Base-by-base conservation (phyloP, 2,797 vertebrate genomes). In the Bovichtus diacanthus region DNA sequence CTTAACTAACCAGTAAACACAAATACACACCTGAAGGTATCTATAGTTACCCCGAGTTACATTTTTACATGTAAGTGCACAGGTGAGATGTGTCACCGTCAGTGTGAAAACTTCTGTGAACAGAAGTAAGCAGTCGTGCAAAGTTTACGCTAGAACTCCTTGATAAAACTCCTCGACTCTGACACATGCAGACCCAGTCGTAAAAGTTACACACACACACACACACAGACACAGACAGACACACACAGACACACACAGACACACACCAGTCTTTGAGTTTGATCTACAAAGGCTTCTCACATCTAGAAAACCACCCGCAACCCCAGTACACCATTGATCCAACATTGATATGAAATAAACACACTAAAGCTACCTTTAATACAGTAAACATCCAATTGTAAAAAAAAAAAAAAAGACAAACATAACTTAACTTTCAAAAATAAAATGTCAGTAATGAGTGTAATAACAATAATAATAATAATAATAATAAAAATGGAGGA, bases 241-340 rank as follows among this genome's bases (percentile, higher is more conserved):
- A 78, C 83, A 82, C 5, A 58, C 56, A 76, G 0, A 64, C 21
- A 66, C 29, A 77, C 38, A 51, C 25, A 29, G 53, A 16, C 53
- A 51, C 79, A 85, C 82, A 90, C 78, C 76, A 63, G 85, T 87
- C 88, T 87, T 90, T 4, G 76, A 87, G 82, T 85, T 92, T 91
- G 90, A 90, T 93, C 92, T 70, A 70, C 87, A 89, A 93, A 90
- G 80, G 86, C 87, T 76, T 79, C 91, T 88, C 72, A 77, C 50
- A 71, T 78, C 78, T 87, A 85, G 58, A 81, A 76, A 85, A 82
- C 27, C 76, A 81, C 82, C 88, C 86, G 75, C 60, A 76, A 89
- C 25, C 87, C 90, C 83, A 78, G 59, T 38, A 89, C 80, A 87
- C 84, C 74, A 73, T 69, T 38, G 21, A 67, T 66, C 69, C 61